Evolutionary conservation across 2,113 vertebrate species (phyloP).

Genomic region (Ictidomys tridecemlineatus): DNA sequence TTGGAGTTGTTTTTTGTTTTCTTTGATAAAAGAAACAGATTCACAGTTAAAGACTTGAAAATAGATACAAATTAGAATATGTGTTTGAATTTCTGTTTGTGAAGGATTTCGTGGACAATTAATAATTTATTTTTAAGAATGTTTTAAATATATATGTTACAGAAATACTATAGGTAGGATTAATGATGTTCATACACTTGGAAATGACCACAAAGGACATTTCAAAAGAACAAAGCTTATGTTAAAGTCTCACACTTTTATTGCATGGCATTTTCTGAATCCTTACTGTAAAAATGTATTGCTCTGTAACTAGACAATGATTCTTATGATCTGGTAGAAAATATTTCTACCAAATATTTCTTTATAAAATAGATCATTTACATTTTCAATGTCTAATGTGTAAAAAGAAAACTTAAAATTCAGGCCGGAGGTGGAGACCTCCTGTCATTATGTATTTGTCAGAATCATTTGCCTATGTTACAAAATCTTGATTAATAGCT

Average conservation of each 20-base stretch:
- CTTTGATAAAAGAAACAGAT: not conserved
- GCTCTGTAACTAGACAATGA: not conserved
- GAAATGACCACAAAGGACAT: not conserved
- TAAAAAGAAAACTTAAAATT: conserved; percentile 18
- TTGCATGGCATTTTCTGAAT: not conserved
- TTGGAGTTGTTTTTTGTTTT: not conserved
- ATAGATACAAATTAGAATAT: not conserved
- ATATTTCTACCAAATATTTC: not conserved
- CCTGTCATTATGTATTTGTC: not conserved
- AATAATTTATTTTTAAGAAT: not conserved
- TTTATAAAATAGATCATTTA: not conserved
- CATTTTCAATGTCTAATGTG: not conserved
- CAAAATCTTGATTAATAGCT: not conserved
- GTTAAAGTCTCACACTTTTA: not conserved
- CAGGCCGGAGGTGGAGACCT: not conserved
- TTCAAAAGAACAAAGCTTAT: not conserved
- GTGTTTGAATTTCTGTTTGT: conserved; percentile 1
- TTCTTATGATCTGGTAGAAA: not conserved
- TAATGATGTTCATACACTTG: not conserved
- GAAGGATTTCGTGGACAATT: not conserved
- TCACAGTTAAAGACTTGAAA: conserved; percentile 8
- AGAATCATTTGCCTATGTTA: not conserved
- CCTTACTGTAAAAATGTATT: not conserved
- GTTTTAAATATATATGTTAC: not conserved
- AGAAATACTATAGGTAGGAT: not conserved